A percentile compares a stretch with the other conserved stretches of the same genome.
Evolutionary conservation across 2,113 vertebrate genomes (phyloP).

Genomic region (Macroglossus sobrinus): DNA sequence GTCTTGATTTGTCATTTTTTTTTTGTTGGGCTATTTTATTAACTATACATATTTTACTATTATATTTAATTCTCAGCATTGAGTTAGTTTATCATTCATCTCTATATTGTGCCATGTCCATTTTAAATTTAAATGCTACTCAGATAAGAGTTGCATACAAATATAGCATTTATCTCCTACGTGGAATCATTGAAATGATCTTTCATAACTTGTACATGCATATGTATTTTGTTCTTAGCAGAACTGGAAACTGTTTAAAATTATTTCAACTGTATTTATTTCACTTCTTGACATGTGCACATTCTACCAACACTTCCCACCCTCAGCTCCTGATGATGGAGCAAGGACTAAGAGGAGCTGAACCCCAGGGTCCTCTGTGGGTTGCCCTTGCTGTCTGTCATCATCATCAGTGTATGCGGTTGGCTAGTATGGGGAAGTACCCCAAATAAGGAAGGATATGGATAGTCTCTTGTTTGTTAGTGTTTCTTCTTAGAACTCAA

Average conservation of each 20-base stretch:
- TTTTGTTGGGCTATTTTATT: not conserved
- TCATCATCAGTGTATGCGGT: not conserved
- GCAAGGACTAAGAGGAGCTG: not conserved
- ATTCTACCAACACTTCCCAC: not conserved
- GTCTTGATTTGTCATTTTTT: not conserved
- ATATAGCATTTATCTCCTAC: not conserved
- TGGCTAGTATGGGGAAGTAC: not conserved
- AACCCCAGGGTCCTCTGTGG: not conserved
- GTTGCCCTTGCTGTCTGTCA: not conserved
- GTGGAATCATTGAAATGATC: not conserved
- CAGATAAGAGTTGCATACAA: no score
- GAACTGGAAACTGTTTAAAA: not conserved
- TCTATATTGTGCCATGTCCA: not conserved
- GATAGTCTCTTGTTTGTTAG: not conserved
- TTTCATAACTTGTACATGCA: not conserved
- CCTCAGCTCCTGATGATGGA: no score
- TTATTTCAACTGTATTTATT: not conserved
- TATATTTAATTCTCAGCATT: not conserved
- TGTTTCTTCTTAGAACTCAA: not conserved
- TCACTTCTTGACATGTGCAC: not conserved
- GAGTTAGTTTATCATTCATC: not conserved
- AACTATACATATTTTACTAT: not conserved
- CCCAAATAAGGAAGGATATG: not conserved
- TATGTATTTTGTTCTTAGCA: not conserved
- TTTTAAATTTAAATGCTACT: not conserved